Conservation (phyloP, 1,140 invertebrate genomes). For the Triops cancriformis region DNA sequence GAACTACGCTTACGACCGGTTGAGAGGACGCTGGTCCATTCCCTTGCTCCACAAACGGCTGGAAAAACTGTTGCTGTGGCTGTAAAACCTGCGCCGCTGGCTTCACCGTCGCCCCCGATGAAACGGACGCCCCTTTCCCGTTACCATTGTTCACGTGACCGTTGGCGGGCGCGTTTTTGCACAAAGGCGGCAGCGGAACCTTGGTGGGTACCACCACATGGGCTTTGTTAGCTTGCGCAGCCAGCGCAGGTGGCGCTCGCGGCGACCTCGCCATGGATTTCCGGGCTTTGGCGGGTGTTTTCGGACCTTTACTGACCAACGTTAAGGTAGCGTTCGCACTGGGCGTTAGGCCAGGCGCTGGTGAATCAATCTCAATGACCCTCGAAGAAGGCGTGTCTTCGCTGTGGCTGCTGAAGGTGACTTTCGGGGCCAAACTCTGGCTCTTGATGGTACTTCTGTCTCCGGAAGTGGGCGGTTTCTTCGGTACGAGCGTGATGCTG, state of each 20-base stretch:
- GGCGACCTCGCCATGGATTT: slow-evolving; percentile 22
- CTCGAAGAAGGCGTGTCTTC: slow-evolving; percentile 10
- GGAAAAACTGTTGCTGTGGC: slow-evolving; percentile 7
- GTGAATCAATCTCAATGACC: slow-evolving; percentile 22
- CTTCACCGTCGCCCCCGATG: not conserved
- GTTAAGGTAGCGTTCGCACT: no score
- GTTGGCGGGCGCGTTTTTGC: slow-evolving; percentile 12
- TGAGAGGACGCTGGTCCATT: not conserved
- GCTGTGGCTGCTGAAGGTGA: not conserved
- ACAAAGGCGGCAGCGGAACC: slow-evolving; percentile 18
- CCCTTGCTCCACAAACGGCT: not conserved
- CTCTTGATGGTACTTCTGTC: not conserved
- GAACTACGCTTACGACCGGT: not conserved
- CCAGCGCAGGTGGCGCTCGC: not conserved
- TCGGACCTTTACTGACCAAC: not conserved
- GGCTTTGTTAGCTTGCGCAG: not conserved
- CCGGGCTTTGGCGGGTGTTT: slow-evolving; percentile 15
- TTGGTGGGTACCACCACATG: not conserved
- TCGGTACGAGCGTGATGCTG: slow-evolving; percentile 24
- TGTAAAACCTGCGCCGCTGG: slow-evolving; percentile 16
- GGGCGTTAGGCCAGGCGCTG: not conserved
- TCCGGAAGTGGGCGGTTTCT: slow-evolving; percentile 27
- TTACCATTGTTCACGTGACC: not conserved
- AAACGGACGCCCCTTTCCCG: slow-evolving; percentile 16
- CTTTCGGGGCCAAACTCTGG: not conserved